A percentile compares a stretch with the other conserved stretches of the same genome.
These are phyloP conservation scores for Globia sparganii DNA, from an alignment of 2,888 invertebrate species.

Conservation along the genomic window DNA sequence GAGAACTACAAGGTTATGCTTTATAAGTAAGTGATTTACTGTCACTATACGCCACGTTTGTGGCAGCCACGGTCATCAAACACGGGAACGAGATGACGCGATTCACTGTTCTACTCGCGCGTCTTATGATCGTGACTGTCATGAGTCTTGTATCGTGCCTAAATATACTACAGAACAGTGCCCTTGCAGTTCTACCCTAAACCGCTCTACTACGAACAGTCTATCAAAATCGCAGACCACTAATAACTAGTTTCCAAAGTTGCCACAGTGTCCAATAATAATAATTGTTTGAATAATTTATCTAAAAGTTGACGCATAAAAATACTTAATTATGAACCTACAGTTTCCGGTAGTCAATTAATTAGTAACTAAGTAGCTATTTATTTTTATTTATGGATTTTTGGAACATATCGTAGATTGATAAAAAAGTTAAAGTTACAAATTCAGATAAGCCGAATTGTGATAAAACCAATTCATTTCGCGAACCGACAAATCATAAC, in stretches of 20 bases:
- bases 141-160: neutral
- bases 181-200: neutral
- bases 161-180: neutral
- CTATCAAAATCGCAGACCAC: neutral
- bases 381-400: neutral
- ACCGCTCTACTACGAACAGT: neutral
- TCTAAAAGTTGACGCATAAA: neutral
- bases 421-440: neutral
- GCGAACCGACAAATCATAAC: neutral
- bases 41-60: neutral
- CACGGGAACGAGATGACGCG: neutral
- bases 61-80: neutral
- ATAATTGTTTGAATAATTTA: neutral
- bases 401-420: neutral
- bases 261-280: neutral
- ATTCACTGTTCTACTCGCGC: neutral
- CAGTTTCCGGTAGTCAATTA: neutral
- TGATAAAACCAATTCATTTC: conserved; percentile 19
- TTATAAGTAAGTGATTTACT: conserved; percentile 88
- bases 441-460: conserved; percentile 9
- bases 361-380: neutral
- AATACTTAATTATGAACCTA: neutral
- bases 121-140: neutral
- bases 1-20: conserved; percentile 90
- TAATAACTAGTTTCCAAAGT: neutral